phyloP scores from a whole-genome alignment of 1,140 invertebrate genomes.

The Zeugodacus cucurbitae region DNA sequence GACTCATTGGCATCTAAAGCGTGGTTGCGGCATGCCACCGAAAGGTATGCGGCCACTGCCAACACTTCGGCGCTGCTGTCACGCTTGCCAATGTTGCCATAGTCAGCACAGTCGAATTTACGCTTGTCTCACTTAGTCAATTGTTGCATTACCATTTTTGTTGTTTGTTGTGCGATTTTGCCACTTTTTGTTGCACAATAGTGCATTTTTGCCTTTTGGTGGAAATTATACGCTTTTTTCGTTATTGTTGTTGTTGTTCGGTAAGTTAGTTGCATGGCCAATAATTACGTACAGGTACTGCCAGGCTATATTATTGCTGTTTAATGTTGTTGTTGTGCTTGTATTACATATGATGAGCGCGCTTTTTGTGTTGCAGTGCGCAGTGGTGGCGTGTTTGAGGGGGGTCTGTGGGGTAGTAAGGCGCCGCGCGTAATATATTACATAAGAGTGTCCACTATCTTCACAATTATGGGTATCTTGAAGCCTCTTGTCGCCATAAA shows the following conservation, averaged over 20 bases:
- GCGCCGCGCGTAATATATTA: not conserved
- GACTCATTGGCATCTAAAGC: not conserved
- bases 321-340: not conserved
- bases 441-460: not conserved
- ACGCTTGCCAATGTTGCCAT: conserved; percentile 10
- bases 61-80: not conserved
- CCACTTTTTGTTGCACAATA: conserved; percentile 26
- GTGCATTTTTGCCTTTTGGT: conserved; percentile 1
- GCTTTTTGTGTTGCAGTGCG: not conserved
- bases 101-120: not conserved
- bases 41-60: not conserved
- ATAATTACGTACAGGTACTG: not conserved
- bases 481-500: not conserved
- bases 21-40: not conserved
- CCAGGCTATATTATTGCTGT: not conserved
- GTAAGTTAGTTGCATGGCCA: not conserved
- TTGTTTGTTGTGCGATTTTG: not conserved
- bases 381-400: not conserved
- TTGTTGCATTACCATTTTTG: not conserved
- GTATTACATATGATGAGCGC: not conserved
- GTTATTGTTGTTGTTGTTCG: not conserved
- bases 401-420: not conserved
- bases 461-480: not conserved
- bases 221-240: not conserved
- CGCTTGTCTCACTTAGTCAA: not conserved